Conservation (phyloP, 2,113 vertebrate genomes). For the Podarcis raffonei region DNA sequence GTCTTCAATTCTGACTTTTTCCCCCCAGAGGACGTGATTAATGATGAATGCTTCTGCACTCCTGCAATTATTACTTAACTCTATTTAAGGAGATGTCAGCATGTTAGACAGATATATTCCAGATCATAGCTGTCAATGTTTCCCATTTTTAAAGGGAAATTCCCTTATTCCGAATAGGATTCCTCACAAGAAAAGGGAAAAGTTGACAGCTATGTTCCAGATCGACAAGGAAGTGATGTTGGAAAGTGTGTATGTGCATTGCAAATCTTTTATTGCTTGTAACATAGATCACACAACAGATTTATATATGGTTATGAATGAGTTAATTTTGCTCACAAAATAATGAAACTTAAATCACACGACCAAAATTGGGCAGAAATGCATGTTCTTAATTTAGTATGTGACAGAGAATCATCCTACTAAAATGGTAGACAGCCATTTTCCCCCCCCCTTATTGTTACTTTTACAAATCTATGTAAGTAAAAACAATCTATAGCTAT, state of each 20-base stretch:
- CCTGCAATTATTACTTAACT: not conserved
- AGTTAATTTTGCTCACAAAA: not conserved
- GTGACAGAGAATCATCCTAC: not conserved
- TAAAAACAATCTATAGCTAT: no score
- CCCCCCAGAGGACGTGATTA: not conserved
- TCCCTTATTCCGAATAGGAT: no score
- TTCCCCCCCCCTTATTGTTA: no score
- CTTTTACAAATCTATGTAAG: no score
- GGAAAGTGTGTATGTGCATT: constrained; percentile 12
- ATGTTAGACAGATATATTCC: constrained; percentile 18
- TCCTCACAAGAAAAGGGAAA: no score
- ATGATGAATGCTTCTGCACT: not conserved
- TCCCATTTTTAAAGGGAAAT: no score
- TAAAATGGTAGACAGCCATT: not conserved
- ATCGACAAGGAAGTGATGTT: constrained; percentile 23
- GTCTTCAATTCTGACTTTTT: not conserved
- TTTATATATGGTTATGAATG: constrained; percentile 6
- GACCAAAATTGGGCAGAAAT: not conserved
- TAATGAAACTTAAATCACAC: constrained; percentile 5
- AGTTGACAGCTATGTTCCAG: constrained; percentile 3
- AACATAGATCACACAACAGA: not conserved
- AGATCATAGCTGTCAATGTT: not conserved
- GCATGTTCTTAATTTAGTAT: not conserved
- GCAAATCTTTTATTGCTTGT: not conserved
- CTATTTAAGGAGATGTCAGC: not conserved